phyloP scores from a whole-genome alignment of 2,113 vertebrate genomes.

The Rallus limicola region DNA sequence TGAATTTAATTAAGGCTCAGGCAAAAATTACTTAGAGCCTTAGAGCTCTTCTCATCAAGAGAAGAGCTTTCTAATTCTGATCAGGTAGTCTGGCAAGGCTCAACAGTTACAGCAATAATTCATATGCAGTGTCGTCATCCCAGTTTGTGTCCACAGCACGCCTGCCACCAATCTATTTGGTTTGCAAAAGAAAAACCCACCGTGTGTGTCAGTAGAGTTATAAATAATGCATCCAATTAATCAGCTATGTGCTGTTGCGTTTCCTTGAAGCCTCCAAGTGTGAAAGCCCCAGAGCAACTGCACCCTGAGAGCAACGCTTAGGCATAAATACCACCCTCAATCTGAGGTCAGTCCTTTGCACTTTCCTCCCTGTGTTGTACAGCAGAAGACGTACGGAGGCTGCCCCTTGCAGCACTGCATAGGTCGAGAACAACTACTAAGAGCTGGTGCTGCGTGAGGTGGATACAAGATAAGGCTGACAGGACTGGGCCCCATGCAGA shows the following conservation, averaged over 20 bases:
- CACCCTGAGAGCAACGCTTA: not conserved
- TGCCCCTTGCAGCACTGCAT: not conserved
- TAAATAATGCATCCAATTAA: conserved; percentile 53
- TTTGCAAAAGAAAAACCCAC: not conserved
- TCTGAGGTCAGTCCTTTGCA: conserved; percentile 3
- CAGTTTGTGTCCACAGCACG: not conserved
- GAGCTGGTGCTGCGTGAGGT: not conserved
- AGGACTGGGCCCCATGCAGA: not conserved
- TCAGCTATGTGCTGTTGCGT: not conserved
- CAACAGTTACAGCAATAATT: not conserved
- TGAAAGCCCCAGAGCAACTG: not conserved
- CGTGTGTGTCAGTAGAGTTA: not conserved
- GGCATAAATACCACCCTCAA: not conserved
- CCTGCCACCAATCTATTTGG: not conserved
- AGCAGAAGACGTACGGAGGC: not conserved
- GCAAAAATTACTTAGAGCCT: not conserved
- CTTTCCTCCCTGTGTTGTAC: not conserved
- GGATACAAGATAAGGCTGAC: not conserved
- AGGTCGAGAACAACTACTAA: not conserved
- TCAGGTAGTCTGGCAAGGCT: not conserved
- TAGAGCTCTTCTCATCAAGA: not conserved
- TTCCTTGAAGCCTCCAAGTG: not conserved
- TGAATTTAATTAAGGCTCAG: conserved; percentile 3
- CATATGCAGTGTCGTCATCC: not conserved
- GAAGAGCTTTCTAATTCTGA: not conserved